phyloP scores from a whole-genome alignment of 2,113 vertebrate species.

The Neopipo cinnamomea region DNA sequence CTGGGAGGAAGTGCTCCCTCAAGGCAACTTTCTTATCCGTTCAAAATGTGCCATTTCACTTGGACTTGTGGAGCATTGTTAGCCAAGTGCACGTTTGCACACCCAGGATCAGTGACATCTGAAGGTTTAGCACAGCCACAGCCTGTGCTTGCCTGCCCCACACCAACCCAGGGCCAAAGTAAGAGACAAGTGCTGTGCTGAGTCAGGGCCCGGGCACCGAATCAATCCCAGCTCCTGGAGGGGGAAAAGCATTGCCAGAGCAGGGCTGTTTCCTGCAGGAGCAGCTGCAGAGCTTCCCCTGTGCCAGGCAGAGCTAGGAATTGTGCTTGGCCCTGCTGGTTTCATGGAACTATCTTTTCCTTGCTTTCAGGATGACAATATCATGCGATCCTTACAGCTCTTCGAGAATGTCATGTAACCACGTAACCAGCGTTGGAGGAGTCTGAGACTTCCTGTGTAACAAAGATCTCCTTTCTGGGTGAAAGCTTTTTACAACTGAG shows the following conservation, averaged over 20 bases:
- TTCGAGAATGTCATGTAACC: constrained; percentile 96
- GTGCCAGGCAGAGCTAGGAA: not conserved
- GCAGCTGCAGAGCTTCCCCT: not conserved
- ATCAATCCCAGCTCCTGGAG: not conserved
- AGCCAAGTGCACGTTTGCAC: not conserved
- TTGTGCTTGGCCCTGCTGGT: not conserved
- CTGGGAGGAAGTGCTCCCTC: not conserved
- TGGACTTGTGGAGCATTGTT: not conserved
- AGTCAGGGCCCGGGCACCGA: not conserved
- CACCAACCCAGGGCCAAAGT: not conserved
- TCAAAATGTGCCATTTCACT: not conserved
- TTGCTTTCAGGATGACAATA: constrained; percentile 89
- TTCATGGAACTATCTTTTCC: not conserved
- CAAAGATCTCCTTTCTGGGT: constrained; percentile 60
- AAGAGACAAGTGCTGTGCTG: not conserved
- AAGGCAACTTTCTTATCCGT: not conserved
- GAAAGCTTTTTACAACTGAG: constrained; percentile 65
- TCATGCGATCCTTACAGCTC: constrained; percentile 95
- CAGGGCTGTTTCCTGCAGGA: not conserved
- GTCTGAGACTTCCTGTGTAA: constrained; percentile 53
- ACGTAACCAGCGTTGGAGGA: not conserved
- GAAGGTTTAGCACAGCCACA: not conserved
- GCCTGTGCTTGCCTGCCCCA: not conserved
- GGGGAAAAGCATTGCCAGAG: not conserved
- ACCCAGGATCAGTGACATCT: not conserved